Evolutionary conservation across 2,113 vertebrate genomes (phyloP).

Genomic region (Lagopus leucura): DNA sequence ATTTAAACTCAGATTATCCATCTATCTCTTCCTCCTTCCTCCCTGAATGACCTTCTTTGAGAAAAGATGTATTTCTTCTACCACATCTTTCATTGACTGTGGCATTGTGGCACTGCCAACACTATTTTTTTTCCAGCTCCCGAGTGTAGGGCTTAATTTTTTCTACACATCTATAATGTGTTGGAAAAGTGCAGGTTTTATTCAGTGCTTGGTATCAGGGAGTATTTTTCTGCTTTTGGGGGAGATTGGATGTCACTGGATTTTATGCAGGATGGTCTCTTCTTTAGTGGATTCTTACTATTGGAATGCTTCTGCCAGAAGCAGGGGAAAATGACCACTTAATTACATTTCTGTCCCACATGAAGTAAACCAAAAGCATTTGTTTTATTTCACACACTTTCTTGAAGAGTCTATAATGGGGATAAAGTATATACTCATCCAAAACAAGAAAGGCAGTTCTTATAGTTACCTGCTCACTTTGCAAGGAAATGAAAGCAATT

Average conservation of each 20-base stretch:
- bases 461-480: background rate
- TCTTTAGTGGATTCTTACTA: background rate
- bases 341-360: slow-evolving; percentile 9
- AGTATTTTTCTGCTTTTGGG: background rate
- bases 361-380: background rate
- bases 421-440: background rate
- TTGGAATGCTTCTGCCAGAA: slow-evolving; percentile 20
- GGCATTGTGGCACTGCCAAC: background rate
- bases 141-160: background rate
- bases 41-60: background rate
- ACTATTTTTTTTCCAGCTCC: background rate
- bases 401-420: background rate
- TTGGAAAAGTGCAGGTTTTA: background rate
- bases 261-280: background rate
- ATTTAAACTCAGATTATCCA: background rate
- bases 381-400: background rate
- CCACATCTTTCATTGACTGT: background rate
- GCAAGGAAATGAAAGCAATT: background rate
- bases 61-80: background rate
- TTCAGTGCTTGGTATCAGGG: background rate
- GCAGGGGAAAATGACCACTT: background rate
- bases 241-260: background rate
- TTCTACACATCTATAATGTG: background rate
- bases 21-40: background rate
- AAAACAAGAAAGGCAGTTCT: background rate